Evolutionary conservation across 2,797 vertebrate genomes (phyloP).

Genomic region (Sternotherus odoratus): DNA sequence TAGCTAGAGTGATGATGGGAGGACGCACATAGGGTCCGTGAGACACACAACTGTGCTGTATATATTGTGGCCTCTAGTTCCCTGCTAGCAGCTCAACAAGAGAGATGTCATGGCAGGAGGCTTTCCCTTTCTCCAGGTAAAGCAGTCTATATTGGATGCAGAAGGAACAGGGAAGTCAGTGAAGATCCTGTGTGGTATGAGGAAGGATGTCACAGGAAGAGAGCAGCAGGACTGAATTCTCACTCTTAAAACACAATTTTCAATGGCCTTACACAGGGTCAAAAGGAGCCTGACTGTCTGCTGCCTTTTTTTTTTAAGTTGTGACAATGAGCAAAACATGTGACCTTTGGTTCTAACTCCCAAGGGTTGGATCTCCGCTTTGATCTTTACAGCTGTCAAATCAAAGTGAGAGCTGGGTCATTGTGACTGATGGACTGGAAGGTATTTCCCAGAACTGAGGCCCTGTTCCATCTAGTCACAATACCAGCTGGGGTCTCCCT

Average conservation of each 20-base stretch:
- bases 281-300: not conserved
- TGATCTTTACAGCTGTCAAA: not conserved
- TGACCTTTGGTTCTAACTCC: not conserved
- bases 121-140: not conserved
- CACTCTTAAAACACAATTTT: not conserved
- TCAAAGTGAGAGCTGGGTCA: not conserved
- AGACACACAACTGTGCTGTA: not conserved
- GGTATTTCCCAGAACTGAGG: not conserved
- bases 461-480: not conserved
- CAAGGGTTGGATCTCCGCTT: not conserved
- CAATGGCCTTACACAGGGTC: not conserved
- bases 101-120: not conserved
- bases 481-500: not conserved
- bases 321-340: not conserved
- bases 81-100: not conserved
- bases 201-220: not conserved
- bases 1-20: not conserved
- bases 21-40: not conserved
- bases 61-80: not conserved
- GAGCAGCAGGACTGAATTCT: not conserved
- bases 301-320: not conserved
- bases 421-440: not conserved
- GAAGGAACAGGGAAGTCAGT: not conserved
- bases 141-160: not conserved
- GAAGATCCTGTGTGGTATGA: not conserved